Base-by-base conservation (phyloP, 2,113 vertebrate species). In the Corvus moneduloides region DNA sequence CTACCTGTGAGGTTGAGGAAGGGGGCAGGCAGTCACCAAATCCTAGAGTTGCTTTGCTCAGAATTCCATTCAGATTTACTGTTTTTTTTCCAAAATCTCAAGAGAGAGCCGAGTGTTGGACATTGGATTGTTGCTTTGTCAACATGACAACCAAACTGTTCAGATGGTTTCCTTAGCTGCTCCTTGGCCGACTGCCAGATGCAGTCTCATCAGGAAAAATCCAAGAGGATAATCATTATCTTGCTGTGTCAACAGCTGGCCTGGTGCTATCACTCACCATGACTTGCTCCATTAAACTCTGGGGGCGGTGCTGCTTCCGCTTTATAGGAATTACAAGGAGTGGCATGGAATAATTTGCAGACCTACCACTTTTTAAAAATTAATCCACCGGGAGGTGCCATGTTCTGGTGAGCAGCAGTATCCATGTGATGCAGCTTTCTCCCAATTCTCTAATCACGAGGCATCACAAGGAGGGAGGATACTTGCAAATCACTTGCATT, bases 201-300 rank as follows among this genome's bases (percentile, higher is more conserved):
- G 26, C 90, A 63, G 90, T 51, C 87, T 97, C 93, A 96, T 87
- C 87, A 59, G 91, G 87, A 93, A 95, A 84, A 78, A 89, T 91
- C 84, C 87, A 91, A 72, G 87, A 87, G 73, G 69, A 96, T 94
- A 75, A 97, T 95, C 58, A 87, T 95, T 81, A 78, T 93, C 87
- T 94, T 91, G 92, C 94, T 94, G 90, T 76, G 90, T 95, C 95
- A 97, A 87, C 88, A 94, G 94, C 95, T 94, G 91, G 80, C 69
- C 62, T 68, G 74, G 11, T 46, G 49, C 89, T 80, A 3, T 82
- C 77, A 44, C 49, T 94, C 75, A 88, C 52, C 85, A 66, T 0
- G 30, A 61, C 75, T 84, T 66, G 63, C 76, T 77, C 68, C 59
- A 21, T 55, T 72, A 11, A 78, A 56, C 62, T 84, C 80, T 73